These are phyloP conservation scores for Trissolcus basalis DNA, from an alignment of 1,140 invertebrate genomes.

Conservation along the genomic window DNA sequence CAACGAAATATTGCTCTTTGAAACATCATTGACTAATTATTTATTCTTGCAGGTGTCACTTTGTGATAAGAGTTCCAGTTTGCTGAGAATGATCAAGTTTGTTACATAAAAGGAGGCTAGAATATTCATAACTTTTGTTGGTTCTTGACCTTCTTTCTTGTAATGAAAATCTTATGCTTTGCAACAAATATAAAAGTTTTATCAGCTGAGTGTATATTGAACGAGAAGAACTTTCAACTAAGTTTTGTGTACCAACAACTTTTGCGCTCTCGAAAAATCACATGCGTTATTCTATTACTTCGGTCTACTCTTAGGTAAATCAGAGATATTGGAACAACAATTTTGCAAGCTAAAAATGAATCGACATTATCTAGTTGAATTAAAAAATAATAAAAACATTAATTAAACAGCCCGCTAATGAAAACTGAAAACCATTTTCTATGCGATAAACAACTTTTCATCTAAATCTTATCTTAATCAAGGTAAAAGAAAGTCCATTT, in stretches of 20 bases:
- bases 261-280: conserved; percentile 1
- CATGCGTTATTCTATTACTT: conserved; percentile 1
- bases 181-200: conserved; percentile 9
- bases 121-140: conserved; percentile 4
- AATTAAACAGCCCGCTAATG: conserved; percentile 34
- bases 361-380: conserved; percentile 23
- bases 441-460: conserved; percentile 40
- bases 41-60: background rate
- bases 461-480: conserved; percentile 44
- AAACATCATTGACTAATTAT: background rate
- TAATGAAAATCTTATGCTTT: conserved; percentile 6
- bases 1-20: background rate
- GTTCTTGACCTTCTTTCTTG: background rate
- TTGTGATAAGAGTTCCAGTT: too few species aligned
- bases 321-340: background rate
- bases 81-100: too few species aligned
- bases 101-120: background rate
- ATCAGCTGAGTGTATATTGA: background rate
- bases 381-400: conserved; percentile 22
- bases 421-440: conserved; percentile 25
- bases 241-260: conserved; percentile 4
- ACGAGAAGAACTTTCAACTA: conserved; percentile 3
- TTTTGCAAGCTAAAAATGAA: background rate
- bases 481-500: conserved; percentile 30
- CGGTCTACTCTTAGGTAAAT: background rate